Base-by-base conservation (phyloP, 2,797 vertebrate genomes). In the Amazonetta brasiliensis region DNA sequence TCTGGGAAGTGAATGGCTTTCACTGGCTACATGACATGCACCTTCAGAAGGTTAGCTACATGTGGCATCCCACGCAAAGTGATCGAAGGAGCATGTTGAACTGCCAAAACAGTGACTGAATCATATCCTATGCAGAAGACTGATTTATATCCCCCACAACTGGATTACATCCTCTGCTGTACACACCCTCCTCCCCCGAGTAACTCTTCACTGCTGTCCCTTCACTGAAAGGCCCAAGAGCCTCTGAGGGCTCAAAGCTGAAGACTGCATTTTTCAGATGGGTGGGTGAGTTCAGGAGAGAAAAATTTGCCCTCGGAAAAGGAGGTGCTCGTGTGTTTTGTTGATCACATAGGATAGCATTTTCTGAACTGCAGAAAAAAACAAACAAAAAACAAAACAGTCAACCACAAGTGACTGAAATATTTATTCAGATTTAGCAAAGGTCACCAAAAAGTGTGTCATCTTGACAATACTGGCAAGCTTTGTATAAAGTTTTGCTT, bases 391-490 rank as follows among this genome's bases (percentile, higher is more conserved):
- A 39, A 41, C 14, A 41, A 41, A 83, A 72, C 12, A 50, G 8
- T 71, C 30, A 78, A 30, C 28, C 43, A 64, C 67, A 90, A 87
- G 26, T 31, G 19, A 64, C 56, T 64, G 55, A 93, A 94, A 62
- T 84, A 84, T 58, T 94, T 48, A 79, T 23, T 64, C 63, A 87
- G 37, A 84, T 77, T 79, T 68, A 90, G 64, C 41, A 77, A 75
- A 83, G 56, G 84, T 77, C 78, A 90, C 23, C 16, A 43, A 82
- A 82, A 95, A 79, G 9, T 22, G 18, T 66, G 33, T 35, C 31
- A 71, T 52, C 84, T 89, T 76, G 82, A 94, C 77, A 94, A 86
- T 63, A 56, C 30, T 91, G 60, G 84, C 63, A 94, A 77, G 48
- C 12, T 92, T 54, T 44, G 30, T 50, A 74, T 39, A 35, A 84